Conservation (phyloP, 1,140 invertebrate species). For the Drosophila sp. region DNA sequence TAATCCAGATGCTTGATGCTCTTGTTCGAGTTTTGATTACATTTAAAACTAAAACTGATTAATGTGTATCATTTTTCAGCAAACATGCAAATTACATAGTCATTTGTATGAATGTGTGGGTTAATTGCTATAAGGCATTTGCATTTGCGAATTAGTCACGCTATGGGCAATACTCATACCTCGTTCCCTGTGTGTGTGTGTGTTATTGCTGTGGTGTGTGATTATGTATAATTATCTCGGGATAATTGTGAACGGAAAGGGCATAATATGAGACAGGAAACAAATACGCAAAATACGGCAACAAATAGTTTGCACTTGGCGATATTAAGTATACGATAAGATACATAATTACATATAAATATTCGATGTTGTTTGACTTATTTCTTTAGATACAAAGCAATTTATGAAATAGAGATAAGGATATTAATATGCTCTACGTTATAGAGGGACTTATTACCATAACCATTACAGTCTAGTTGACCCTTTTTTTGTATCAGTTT, state of each 20-base stretch:
- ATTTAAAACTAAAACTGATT: conserved; percentile 54
- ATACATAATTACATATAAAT: no score
- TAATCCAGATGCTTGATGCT: conserved; percentile 44
- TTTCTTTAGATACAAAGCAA: no score
- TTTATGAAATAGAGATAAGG: no score
- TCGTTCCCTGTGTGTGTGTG: no score
- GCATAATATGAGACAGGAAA: background rate
- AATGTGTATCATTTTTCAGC: conserved; percentile 55
- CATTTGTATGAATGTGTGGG: conserved; percentile 13
- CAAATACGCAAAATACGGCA: background rate
- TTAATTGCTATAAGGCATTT: conserved; percentile 29
- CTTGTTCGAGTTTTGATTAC: conserved; percentile 56
- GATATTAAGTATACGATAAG: background rate
- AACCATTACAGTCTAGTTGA: background rate
- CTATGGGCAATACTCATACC: background rate
- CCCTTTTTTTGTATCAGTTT: conserved; percentile 21
- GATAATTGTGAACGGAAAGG: background rate
- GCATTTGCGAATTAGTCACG: conserved; percentile 26
- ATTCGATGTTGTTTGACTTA: no score
- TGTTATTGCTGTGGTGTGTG: background rate
- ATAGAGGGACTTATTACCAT: background rate
- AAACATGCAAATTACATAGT: conserved; percentile 11
- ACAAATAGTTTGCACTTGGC: background rate
- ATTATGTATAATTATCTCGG: conserved; percentile 20
- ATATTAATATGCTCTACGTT: no score